These are phyloP conservation scores for Dinocampus coccinellae DNA, from an alignment of 2,888 invertebrate genomes.

Conservation along the genomic window DNA sequence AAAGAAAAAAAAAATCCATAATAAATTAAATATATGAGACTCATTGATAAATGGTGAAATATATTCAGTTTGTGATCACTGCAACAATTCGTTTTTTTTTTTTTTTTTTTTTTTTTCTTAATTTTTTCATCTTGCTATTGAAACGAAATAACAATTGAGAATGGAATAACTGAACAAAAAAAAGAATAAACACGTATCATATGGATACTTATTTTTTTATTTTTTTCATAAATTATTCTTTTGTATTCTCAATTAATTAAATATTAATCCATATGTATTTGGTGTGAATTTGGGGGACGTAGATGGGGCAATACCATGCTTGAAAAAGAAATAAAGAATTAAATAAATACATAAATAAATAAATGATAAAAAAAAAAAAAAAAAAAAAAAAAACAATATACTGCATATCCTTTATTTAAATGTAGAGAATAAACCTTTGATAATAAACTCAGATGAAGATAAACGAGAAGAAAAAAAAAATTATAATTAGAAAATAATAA, in stretches of 20 bases:
- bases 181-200: too few relatives aligned
- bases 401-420: constrained; percentile 54
- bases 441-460: constrained; percentile 34
- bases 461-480: constrained; percentile 1
- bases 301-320: constrained; percentile 52
- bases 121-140: constrained; percentile 14
- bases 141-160: too few relatives aligned
- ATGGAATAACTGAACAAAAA: too few relatives aligned
- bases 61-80: constrained; percentile 57
- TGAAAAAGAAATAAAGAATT: constrained; percentile 46
- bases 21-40: constrained; percentile 52
- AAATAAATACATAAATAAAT: too few relatives aligned
- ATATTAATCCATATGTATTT: constrained; percentile 33
- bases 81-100: constrained; percentile 45
- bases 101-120: constrained; percentile 13
- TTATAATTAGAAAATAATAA: too few relatives aligned
- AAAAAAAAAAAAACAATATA: constrained; percentile 43
- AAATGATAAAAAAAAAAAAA: too few relatives aligned
- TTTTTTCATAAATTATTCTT: too few relatives aligned
- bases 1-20: constrained; percentile 19
- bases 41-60: constrained; percentile 49
- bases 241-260: too few relatives aligned
- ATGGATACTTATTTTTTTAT: too few relatives aligned
- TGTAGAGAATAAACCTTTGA: constrained; percentile 55
- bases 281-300: constrained; percentile 48